Evolutionary conservation across 2,888 invertebrate species (phyloP).

Genomic region (Papilio elwesi): DNA sequence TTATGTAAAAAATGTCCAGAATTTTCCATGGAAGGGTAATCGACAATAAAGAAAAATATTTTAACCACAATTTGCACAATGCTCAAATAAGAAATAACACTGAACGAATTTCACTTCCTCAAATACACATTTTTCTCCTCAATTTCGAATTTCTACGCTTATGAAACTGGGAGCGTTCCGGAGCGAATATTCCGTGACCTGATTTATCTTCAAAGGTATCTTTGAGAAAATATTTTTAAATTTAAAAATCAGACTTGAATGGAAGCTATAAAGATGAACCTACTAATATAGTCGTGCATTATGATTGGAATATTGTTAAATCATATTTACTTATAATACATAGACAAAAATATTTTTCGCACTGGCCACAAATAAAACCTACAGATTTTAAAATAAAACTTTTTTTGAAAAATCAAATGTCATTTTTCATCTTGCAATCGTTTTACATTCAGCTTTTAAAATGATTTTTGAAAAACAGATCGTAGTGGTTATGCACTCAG

Average conservation of each 20-base stretch:
- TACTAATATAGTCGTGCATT: neutral
- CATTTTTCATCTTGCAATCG: no score
- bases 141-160: slow-evolving; percentile 14
- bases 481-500: no score
- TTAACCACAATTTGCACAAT: neutral
- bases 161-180: neutral
- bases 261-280: neutral
- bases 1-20: neutral
- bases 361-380: no score
- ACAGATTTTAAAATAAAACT: no score
- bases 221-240: neutral
- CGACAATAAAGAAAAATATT: neutral
- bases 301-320: neutral
- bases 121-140: slow-evolving; percentile 6
- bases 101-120: slow-evolving; percentile 1
- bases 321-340: neutral
- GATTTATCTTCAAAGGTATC: slow-evolving; percentile 19
- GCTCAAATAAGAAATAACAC: neutral
- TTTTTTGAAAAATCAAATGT: no score
- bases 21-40: neutral
- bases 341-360: no score
- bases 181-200: slow-evolving; percentile 15
- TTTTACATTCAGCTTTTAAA: no score
- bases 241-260: slow-evolving; percentile 3
- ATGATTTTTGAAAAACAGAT: no score